These are phyloP conservation scores for Botrylloides violaceus DNA, from an alignment of 23 tunicate species.

Conservation along the genomic window DNA sequence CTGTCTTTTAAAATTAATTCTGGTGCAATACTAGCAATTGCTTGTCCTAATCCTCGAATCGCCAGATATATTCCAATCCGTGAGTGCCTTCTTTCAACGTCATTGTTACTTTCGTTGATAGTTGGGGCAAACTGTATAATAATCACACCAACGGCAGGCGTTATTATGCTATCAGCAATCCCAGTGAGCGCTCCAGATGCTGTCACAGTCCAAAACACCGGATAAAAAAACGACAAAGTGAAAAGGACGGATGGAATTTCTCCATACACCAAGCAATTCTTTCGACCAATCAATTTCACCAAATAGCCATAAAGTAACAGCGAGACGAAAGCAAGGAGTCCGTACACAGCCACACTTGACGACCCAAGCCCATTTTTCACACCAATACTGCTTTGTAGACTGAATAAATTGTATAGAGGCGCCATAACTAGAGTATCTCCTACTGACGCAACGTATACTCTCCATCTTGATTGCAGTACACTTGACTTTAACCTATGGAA, in stretches of 20 bases:
- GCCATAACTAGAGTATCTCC: neutral
- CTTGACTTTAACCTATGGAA: no score
- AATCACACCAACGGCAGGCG: neutral
- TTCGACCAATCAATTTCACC: neutral
- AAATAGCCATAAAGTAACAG: neutral
- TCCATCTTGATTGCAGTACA: no score
- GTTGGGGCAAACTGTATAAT: neutral
- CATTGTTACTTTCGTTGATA: neutral
- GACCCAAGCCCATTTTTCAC: neutral
- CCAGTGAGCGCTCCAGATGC: neutral
- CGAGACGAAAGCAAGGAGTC: neutral
- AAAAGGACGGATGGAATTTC: neutral
- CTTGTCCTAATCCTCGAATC: neutral
- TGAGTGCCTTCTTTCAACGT: neutral
- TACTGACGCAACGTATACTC: neutral
- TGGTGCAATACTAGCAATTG: neutral
- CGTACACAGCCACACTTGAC: neutral
- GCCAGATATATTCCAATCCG: neutral
- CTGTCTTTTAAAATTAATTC: neutral
- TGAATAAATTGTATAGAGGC: neutral
- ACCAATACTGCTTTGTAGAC: neutral
- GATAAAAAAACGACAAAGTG: neutral
- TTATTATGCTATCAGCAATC: neutral
- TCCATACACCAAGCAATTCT: neutral
- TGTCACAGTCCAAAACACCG: neutral